phyloP scores from a whole-genome alignment of 2,797 vertebrate species.

The Echeneis naucrates region DNA sequence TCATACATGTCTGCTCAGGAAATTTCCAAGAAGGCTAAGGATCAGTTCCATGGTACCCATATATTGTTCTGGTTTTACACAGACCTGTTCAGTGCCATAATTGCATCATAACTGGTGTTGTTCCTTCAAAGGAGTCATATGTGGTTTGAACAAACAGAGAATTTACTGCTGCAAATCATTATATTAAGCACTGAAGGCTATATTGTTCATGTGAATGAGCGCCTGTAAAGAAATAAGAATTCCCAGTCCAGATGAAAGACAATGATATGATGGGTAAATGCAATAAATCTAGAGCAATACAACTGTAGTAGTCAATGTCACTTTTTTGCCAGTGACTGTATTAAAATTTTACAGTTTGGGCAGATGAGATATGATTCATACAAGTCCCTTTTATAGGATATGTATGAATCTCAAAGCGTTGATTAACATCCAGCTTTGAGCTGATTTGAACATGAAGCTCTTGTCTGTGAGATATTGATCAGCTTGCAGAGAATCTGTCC shows the following conservation, averaged over 20 bases:
- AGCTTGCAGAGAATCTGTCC: neutral
- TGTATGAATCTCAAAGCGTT: neutral
- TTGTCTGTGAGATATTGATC: constrained; percentile 14
- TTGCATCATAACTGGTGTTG: constrained; percentile 32
- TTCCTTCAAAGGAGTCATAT: constrained; percentile 10
- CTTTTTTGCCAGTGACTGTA: no score
- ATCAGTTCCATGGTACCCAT: neutral
- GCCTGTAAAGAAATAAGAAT: neutral
- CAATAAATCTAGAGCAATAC: neutral
- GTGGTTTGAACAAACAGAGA: constrained; percentile 27
- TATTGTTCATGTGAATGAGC: constrained; percentile 5
- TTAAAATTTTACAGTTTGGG: neutral
- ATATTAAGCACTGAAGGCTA: neutral
- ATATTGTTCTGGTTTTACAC: neutral
- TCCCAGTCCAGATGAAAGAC: neutral
- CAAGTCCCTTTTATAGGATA: neutral
- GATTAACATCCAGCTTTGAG: constrained; percentile 3
- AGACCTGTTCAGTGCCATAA: constrained; percentile 13
- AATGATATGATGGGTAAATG: constrained; percentile 2
- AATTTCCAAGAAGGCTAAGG: constrained; percentile 25
- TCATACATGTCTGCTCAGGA: neutral
- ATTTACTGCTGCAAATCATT: constrained; percentile 27
- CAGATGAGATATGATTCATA: neutral
- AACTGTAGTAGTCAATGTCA: neutral
- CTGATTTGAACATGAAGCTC: neutral